These are phyloP conservation scores for Mionectes olivaceus DNA, from an alignment of 2,797 vertebrate genomes.

Conservation along the genomic window DNA sequence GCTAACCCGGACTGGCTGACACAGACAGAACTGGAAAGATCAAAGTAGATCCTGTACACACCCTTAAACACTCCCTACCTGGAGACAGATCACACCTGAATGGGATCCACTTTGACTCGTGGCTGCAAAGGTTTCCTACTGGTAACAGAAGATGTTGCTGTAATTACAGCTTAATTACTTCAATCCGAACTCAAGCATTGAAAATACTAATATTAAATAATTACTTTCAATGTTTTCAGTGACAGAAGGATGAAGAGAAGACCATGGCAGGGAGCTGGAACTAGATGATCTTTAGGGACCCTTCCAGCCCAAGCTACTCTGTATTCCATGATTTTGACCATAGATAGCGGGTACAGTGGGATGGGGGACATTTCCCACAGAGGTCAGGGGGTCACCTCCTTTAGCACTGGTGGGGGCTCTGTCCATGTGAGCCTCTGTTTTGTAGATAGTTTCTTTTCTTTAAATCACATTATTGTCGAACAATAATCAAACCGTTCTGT, in stretches of 20 bases:
- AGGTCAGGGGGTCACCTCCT: neutral
- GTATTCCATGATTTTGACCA: rapidly evolving
- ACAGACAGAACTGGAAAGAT: neutral
- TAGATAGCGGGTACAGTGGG: rapidly evolving
- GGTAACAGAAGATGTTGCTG: neutral
- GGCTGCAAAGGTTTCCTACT: neutral
- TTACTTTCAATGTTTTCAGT: neutral
- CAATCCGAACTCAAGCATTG: neutral
- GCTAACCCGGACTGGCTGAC: neutral
- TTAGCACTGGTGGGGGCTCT: rapidly evolving
- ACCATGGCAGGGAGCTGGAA: neutral
- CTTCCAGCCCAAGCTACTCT: neutral
- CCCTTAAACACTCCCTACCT: neutral
- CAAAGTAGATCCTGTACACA: neutral
- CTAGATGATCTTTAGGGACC: rapidly evolving
- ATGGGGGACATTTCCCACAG: neutral
- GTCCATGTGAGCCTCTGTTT: rapidly evolving
- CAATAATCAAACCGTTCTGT: neutral
- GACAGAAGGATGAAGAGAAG: neutral
- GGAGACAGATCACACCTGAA: neutral
- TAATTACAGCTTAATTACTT: neutral
- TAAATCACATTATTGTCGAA: rapidly evolving
- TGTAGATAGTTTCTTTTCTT: neutral
- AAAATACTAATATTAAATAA: neutral
- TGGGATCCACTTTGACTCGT: neutral